Percentiles rank a stretch among this genome's conserved stretches.
Conservation (phyloP, 2,888 invertebrate species). For the Nymphalis c-album region DNA sequence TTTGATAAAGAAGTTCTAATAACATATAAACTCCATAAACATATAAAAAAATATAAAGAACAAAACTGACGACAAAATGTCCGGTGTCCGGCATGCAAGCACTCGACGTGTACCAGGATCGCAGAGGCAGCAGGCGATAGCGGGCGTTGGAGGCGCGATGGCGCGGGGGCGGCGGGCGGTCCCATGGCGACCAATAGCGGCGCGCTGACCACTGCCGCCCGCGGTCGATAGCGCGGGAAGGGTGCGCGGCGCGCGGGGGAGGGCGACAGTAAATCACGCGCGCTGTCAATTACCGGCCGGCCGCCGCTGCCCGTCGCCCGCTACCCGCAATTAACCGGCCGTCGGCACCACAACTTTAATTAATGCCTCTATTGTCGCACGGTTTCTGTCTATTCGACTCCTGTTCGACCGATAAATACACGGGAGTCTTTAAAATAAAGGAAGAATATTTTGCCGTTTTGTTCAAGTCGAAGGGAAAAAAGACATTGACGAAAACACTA, state of each 20-base stretch:
- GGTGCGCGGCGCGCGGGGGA: conserved; percentile 23
- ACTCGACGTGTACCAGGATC: conserved; percentile 33
- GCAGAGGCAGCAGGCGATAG: conserved; percentile 28
- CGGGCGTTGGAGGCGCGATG: conserved; percentile 14
- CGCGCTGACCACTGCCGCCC: conserved; percentile 47
- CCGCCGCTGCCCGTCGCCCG: conserved; percentile 33
- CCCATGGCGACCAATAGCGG: conserved; percentile 49
- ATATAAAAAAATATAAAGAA: too few species aligned
- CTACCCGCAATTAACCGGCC: conserved; percentile 35
- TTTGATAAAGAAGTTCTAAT: too few species aligned
- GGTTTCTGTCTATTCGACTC: conserved; percentile 20
- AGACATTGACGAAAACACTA: background rate
- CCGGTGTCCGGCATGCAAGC: conserved; percentile 28
- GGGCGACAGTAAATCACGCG: conserved; percentile 45
- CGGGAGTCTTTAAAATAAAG: conserved; percentile 3
- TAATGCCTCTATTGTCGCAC: conserved; percentile 36
- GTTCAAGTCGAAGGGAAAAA: background rate
- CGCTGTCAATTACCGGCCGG: conserved; percentile 42
- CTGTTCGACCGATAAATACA: conserved; percentile 18
- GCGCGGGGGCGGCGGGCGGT: conserved; percentile 36
- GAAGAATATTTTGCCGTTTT: background rate
- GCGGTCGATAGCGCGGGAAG: conserved; percentile 5
- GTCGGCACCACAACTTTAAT: conserved; percentile 33
- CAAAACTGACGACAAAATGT: conserved; percentile 16
- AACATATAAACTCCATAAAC: too few species aligned